These are phyloP conservation scores for Microctonus brassicae DNA, from an alignment of 2,888 invertebrate species.

Conservation along the genomic window DNA sequence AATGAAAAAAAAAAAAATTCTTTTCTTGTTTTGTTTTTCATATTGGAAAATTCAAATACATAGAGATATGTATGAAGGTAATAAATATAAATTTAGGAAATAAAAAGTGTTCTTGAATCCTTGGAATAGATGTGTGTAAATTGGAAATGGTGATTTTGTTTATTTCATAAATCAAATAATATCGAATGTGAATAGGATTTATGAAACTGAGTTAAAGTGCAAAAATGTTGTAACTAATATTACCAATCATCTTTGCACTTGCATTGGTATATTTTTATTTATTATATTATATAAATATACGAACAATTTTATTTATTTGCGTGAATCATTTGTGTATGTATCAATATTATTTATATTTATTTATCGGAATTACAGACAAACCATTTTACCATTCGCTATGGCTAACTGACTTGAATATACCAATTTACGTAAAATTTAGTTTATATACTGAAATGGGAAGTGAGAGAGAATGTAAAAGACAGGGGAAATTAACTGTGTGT, in stretches of 20 bases:
- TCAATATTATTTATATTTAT: conserved; percentile 11
- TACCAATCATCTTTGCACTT: conserved; percentile 10
- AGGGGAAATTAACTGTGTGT: background rate
- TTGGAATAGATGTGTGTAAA: background rate
- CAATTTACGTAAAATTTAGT: conserved; percentile 62
- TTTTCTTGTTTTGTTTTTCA: no score
- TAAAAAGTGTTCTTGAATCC: no score
- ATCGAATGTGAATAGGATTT: background rate
- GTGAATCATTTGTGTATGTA: background rate
- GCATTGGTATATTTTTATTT: no score
- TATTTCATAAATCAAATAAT: conserved; percentile 5
- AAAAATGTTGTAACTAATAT: conserved; percentile 10
- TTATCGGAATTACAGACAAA: conserved; percentile 38
- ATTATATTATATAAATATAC: conserved; percentile 23
- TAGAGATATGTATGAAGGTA: no score
- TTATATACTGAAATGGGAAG: conserved; percentile 47
- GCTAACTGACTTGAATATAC: conserved; percentile 51
- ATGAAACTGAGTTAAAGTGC: background rate
- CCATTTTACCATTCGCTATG: conserved; percentile 50
- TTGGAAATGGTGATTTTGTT: conserved; percentile 5
- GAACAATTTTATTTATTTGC: background rate
- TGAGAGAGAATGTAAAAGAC: background rate
- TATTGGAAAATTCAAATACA: no score
- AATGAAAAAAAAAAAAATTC: background rate
- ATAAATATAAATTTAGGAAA: no score